These are phyloP conservation scores for Thelaira solivaga DNA, from an alignment of 2,888 invertebrate species.

Conservation along the genomic window DNA sequence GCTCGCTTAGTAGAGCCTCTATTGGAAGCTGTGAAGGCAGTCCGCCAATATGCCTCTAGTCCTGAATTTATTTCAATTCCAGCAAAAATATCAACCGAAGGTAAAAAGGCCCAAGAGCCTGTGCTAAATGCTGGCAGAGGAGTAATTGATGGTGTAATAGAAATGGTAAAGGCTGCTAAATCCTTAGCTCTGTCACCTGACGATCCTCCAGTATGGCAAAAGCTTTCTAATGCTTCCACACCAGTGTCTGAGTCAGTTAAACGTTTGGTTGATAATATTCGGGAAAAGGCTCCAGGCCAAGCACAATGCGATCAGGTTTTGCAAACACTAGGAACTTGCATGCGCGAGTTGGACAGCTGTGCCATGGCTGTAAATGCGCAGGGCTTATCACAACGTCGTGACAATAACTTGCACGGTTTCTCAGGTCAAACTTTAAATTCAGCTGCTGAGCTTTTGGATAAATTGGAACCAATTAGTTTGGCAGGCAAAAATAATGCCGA, in stretches of 20 bases:
- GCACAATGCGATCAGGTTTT: conserved; percentile 92
- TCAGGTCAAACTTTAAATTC: conserved; percentile 88
- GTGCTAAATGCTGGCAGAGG: conserved; percentile 88
- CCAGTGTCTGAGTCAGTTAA: conserved; percentile 98
- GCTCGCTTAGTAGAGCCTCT: conserved; percentile 89
- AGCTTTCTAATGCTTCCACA: conserved; percentile 94
- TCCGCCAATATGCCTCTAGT: conserved; percentile 94
- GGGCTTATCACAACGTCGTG: conserved; percentile 83
- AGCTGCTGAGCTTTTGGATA: conserved; percentile 88
- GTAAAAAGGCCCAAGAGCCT: conserved; percentile 89
- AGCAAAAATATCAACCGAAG: conserved; percentile 92
- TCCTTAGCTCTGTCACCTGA: conserved; percentile 91
- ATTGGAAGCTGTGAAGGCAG: conserved; percentile 91
- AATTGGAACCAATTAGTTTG: conserved; percentile 88
- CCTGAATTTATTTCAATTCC: conserved; percentile 96
- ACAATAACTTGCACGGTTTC: conserved; percentile 85
- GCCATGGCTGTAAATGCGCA: conserved; percentile 92
- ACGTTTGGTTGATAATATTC: conserved; percentile 92
- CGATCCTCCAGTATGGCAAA: conserved; percentile 96
- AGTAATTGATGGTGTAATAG: conserved; percentile 90
- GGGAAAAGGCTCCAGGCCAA: conserved; percentile 97
- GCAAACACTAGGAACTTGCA: conserved; percentile 85
- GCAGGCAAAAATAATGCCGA: conserved; percentile 96
- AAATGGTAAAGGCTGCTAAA: conserved; percentile 94
- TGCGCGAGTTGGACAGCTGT: conserved; percentile 90